phyloP scores from a whole-genome alignment of 2,888 invertebrate species.

The Cerceris rybyensis region DNA sequence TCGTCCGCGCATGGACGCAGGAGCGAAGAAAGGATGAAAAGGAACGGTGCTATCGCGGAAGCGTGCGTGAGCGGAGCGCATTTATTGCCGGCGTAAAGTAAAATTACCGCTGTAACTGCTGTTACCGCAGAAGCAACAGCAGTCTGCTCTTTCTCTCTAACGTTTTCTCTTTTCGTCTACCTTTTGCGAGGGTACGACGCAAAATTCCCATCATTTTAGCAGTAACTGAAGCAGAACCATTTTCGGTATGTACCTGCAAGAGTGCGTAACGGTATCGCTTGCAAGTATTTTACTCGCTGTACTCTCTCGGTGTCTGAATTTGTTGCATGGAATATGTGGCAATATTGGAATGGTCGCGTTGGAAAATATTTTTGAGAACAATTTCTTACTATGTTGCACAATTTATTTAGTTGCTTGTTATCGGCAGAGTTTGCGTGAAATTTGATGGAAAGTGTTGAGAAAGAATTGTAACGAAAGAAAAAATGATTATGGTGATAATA shows the following conservation, averaged over 20 bases:
- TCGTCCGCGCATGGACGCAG: not conserved
- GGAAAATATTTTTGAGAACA: not conserved
- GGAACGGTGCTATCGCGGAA: conserved; percentile 67
- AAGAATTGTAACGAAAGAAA: no score
- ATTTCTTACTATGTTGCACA: no score
- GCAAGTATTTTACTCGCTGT: conserved; percentile 21
- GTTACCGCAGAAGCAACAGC: conserved; percentile 63
- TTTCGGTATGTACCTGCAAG: conserved; percentile 71
- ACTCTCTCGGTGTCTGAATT: conserved; percentile 14
- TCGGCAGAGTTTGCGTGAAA: no score
- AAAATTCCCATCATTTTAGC: conserved; percentile 78
- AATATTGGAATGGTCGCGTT: not conserved
- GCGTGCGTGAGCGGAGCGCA: conserved; percentile 75
- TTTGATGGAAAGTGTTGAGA: no score
- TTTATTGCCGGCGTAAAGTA: conserved; percentile 77
- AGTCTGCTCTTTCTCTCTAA: conserved; percentile 22
- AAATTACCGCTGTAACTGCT: conserved; percentile 76
- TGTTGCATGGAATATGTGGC: not conserved
- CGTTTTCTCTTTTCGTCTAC: conserved; percentile 47
- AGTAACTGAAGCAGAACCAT: conserved; percentile 73
- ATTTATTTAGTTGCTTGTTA: no score
- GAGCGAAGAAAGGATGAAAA: conserved; percentile 7
- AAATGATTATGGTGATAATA: no score
- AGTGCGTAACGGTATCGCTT: conserved; percentile 55
- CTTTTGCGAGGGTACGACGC: conserved; percentile 58